A percentile compares a stretch with the other conserved stretches of the same genome.
These are phyloP conservation scores for Coenonympha arcania DNA, from an alignment of 2,888 invertebrate genomes.

Conservation along the genomic window DNA sequence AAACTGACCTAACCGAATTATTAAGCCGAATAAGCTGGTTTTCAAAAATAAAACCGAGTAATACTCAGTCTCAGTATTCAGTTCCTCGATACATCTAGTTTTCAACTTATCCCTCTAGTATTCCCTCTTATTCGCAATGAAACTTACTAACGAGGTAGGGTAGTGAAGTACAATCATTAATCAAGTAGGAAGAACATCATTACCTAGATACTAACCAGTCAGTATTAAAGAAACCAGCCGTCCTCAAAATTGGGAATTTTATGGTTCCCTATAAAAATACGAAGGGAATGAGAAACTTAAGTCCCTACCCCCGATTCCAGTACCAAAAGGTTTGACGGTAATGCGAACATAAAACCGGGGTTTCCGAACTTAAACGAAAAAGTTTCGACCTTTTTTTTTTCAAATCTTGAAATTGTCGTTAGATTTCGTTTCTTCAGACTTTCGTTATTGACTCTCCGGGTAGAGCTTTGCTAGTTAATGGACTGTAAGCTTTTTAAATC, in stretches of 20 bases:
- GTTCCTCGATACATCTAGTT: too few species aligned
- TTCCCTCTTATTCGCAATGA: too few species aligned
- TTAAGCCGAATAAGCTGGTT: too few species aligned
- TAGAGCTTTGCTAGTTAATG: constrained; percentile 17
- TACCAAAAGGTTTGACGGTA: constrained; percentile 50
- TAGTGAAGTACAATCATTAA: too few species aligned
- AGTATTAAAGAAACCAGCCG: constrained; percentile 31
- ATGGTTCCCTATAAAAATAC: constrained; percentile 39
- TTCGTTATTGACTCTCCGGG: constrained; percentile 32
- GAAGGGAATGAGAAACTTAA: constrained; percentile 29
- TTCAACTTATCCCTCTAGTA: too few species aligned
- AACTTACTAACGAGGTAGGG: too few species aligned
- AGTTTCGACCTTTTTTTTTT: constrained; percentile 54
- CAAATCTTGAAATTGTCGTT: constrained; percentile 47
- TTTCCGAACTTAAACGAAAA: constrained; percentile 51
- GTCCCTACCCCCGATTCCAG: constrained; percentile 36
- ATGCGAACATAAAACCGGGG: constrained; percentile 52
- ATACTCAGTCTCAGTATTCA: too few species aligned
- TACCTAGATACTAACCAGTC: constrained; percentile 23
- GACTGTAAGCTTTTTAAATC: constrained; percentile 2
- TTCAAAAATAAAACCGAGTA: too few species aligned
- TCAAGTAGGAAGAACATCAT: constrained; percentile 8
- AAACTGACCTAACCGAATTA: too few species aligned
- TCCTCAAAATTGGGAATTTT: constrained; percentile 45
- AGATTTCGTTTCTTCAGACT: constrained; percentile 34